Evolutionary conservation across 2,113 vertebrate species (phyloP).

Genomic region (Eptesicus fuscus): DNA sequence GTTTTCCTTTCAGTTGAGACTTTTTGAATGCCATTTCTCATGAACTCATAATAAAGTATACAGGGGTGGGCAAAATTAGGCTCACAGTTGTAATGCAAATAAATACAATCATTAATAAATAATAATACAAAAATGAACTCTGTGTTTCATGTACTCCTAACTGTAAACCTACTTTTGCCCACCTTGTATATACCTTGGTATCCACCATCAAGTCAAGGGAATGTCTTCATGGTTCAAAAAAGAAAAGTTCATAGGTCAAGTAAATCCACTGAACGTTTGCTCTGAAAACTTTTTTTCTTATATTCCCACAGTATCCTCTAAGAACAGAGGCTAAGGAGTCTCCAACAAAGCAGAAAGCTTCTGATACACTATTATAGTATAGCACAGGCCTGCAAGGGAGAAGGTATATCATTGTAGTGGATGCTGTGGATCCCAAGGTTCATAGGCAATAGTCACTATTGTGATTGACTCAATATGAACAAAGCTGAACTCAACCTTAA

Average conservation of each 20-base stretch:
- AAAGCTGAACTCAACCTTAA: background rate
- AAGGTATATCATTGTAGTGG: background rate
- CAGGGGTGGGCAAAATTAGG: no score
- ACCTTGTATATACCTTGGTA: background rate
- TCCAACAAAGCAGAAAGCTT: background rate
- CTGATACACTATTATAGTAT: accelerated
- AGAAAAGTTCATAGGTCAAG: background rate
- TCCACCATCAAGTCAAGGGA: background rate
- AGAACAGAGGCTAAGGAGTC: background rate
- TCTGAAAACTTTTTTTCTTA: background rate
- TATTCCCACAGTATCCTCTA: background rate
- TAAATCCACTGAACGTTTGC: background rate
- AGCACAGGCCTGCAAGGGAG: background rate
- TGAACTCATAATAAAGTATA: background rate
- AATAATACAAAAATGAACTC: no score
- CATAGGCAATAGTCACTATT: background rate
- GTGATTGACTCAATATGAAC: background rate
- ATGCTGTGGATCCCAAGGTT: background rate
- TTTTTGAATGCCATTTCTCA: background rate
- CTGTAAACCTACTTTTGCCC: no score
- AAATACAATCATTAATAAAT: no score
- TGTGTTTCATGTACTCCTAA: no score
- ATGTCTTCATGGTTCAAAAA: background rate
- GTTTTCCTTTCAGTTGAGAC: background rate
- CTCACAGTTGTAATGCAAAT: no score